Evolutionary conservation across 2,888 invertebrate species (phyloP), one percentile per base, ranked within the genome.

Genomic region (Melieria crassipennis): DNA sequence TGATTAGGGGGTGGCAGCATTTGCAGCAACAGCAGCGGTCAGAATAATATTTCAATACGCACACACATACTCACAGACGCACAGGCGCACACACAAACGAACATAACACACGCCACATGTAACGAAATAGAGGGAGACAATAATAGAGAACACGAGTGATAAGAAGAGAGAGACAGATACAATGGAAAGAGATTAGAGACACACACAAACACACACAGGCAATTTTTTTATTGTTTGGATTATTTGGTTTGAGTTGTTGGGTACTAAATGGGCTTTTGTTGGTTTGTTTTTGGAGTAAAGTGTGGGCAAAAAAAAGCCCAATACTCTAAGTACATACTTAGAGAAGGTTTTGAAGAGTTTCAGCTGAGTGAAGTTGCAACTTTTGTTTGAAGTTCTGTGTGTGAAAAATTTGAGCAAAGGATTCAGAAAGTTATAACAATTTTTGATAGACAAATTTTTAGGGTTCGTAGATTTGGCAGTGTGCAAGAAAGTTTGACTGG

Each of bases 161-260:
- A n/a, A 60, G 67, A 43, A 69, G 30, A 50, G 50, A 50, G 50
- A 50, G 50, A 50, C 10, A 50, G 42, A 50, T n/a, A 50, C 10
- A 63, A 11, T 10, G 10, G 30, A 2, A 30, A 30, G 30, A 30
- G 30, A 30, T 1, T 30, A 30, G 30, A 30, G 30, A 67, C 67
- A 57, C 47, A 65, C 45, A 45, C 47, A 65, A 7, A 16, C 67
- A 67, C 52, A 68, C 67, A 56, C 67, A 68, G 48, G 64, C 42
- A 64, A 42, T 64, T 50, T 30, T 52, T 52, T 52, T 16, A 3
- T 9, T 50, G 50, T 9, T 50, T 50, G 50, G 30, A 30, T 30
- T 30, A 30, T 30, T 3, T 30, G 30, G 30, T 30, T 30, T 30
- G 30, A 30, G 30, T 30, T 30, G 30, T 30, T 30, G 30, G 30